Evolutionary conservation across 2,888 invertebrate species (phyloP).

Genomic region (Adineta ricciae): DNA sequence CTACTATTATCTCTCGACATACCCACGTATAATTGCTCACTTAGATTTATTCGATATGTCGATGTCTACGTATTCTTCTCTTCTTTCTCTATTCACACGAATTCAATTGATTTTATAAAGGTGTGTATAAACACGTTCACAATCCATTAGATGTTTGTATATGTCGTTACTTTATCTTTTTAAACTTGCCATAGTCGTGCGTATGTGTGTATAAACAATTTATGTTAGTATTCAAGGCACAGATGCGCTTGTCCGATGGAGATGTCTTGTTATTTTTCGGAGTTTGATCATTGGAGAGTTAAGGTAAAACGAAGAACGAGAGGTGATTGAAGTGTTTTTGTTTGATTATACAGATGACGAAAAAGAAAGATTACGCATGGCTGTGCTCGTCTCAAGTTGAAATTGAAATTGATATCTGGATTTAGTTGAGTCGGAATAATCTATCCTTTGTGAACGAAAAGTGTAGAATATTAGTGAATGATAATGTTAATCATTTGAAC

Average conservation of each 20-base stretch:
- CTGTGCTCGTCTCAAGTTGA: neutral
- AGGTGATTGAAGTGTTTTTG: neutral
- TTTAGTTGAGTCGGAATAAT: neutral
- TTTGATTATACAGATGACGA: neutral
- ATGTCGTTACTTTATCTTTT: neutral
- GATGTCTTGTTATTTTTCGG: neutral
- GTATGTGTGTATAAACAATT: neutral
- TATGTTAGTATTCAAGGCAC: neutral
- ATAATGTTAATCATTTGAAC: neutral
- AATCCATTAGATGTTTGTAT: neutral
- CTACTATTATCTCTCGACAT: neutral
- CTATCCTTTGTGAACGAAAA: no score
- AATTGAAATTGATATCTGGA: neutral
- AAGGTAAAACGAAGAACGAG: neutral
- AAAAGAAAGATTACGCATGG: neutral
- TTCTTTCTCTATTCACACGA: neutral
- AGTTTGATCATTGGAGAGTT: neutral
- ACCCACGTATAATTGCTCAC: neutral
- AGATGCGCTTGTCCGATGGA: neutral
- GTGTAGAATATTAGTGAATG: no score
- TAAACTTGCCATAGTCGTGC: neutral
- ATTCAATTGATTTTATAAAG: neutral
- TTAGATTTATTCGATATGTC: neutral
- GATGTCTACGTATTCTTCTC: neutral
- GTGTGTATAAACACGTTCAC: neutral